A percentile compares a stretch with the other conserved stretches of the same genome.
Conservation (phyloP, 1,140 invertebrate genomes). For the Thaumetopoea pityocampa region DNA sequence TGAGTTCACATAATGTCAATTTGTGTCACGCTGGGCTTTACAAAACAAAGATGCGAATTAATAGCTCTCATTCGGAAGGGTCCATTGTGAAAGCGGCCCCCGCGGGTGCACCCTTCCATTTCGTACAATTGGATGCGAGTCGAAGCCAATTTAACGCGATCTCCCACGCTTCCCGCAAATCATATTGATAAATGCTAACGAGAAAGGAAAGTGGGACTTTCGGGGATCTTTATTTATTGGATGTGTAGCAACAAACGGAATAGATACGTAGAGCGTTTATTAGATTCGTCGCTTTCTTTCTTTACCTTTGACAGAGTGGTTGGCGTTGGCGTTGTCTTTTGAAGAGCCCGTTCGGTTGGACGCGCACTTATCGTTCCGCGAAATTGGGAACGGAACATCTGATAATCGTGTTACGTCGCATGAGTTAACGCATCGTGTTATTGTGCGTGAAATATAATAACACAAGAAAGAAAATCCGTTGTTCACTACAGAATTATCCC, state of each 20-base stretch:
- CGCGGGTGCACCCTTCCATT: constrained; percentile 68
- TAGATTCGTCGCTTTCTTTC: constrained; percentile 69
- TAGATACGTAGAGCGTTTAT: constrained; percentile 61
- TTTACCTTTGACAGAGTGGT: constrained; percentile 64
- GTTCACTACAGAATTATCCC: too few relatives aligned
- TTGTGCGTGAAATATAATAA: constrained; percentile 18
- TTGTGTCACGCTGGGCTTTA: constrained; percentile 61
- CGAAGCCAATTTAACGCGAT: constrained; percentile 41
- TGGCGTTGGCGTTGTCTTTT: constrained; percentile 60
- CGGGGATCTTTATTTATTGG: constrained; percentile 42
- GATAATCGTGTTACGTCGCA: constrained; percentile 44
- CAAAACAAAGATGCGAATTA: constrained; percentile 73
- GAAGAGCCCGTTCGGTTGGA: constrained; percentile 41
- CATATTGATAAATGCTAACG: constrained; percentile 40
- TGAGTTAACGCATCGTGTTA: too few relatives aligned
- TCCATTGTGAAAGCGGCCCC: constrained; percentile 63
- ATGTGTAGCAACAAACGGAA: constrained; percentile 56
- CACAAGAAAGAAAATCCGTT: constrained; percentile 9
- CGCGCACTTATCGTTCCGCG: constrained; percentile 37
- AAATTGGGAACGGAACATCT: constrained; percentile 24
- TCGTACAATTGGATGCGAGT: constrained; percentile 66
- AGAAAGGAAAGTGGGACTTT: constrained; percentile 23
- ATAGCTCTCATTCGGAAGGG: constrained; percentile 65
- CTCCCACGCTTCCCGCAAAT: constrained; percentile 32
- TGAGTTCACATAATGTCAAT: constrained; percentile 58